A percentile compares a stretch with the other conserved stretches of the same genome.
Evolutionary conservation across 2,888 invertebrate species (phyloP).

Genomic region (Gandaritis pyraliata): DNA sequence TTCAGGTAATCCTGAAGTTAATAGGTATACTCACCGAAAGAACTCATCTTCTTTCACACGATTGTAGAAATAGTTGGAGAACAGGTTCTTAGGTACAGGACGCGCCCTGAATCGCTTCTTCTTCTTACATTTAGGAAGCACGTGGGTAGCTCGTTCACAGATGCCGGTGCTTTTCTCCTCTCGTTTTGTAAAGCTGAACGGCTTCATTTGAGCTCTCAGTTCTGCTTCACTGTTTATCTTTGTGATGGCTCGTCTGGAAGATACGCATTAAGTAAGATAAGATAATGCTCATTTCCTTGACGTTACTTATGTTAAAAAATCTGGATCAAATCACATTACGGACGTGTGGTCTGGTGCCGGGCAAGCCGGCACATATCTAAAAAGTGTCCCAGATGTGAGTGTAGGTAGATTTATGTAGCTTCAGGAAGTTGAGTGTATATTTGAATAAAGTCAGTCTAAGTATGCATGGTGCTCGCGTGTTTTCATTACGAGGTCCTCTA

Average conservation of each 20-base stretch:
- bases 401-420: no score
- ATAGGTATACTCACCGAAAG: slow-evolving; percentile 79
- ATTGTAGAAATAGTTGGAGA: slow-evolving; percentile 88
- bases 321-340: no score
- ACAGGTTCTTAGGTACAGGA: slow-evolving; percentile 88
- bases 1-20: no score
- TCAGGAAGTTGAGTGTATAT: no score
- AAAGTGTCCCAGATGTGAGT: no score
- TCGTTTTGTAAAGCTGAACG: slow-evolving; percentile 86
- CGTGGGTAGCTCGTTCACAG: slow-evolving; percentile 65
- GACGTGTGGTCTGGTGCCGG: no score
- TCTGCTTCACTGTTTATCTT: slow-evolving; percentile 86
- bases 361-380: no score
- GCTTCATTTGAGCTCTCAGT: slow-evolving; percentile 86
- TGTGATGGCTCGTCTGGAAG: slow-evolving; percentile 81
- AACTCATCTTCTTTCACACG: slow-evolving; percentile 89
- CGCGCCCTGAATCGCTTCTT: slow-evolving; percentile 86
- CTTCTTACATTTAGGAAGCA: slow-evolving; percentile 69
- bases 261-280: no score
- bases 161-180: slow-evolving; percentile 81
- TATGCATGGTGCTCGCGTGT: no score
- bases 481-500: no score
- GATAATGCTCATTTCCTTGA: no score
- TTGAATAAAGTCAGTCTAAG: no score
- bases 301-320: neutral